Evolutionary conservation across 2,113 vertebrate genomes (phyloP).

Genomic region (Picathartes gymnocephalus): DNA sequence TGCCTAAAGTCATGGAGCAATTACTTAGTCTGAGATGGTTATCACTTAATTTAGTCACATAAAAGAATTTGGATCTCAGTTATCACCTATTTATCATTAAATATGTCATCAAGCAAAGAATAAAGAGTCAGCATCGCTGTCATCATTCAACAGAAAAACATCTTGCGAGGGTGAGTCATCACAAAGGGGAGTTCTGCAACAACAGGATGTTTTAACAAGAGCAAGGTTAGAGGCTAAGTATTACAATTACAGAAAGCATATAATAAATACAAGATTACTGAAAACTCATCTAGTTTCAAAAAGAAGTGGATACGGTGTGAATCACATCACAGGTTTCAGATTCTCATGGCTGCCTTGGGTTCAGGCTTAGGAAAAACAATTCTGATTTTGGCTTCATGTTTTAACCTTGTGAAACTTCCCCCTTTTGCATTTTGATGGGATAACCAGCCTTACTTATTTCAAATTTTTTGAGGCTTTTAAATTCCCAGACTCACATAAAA

Average conservation of each 20-base stretch:
- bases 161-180: neutral
- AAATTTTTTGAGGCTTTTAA: neutral
- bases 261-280: neutral
- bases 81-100: neutral
- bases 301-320: neutral
- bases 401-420: neutral
- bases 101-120: neutral
- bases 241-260: neutral
- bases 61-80: neutral
- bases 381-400: neutral
- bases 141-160: neutral
- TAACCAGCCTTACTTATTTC: neutral
- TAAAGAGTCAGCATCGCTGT: neutral
- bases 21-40: neutral
- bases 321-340: neutral
- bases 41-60: neutral
- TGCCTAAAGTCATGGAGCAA: neutral
- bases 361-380: neutral
- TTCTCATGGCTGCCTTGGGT: neutral
- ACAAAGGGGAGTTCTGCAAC: neutral
- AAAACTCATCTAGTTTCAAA: neutral
- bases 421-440: neutral
- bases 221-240: neutral
- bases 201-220: neutral
- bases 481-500: neutral